phyloP scores from a whole-genome alignment of 2,113 vertebrate genomes.

The Melanerpes formicivorus region DNA sequence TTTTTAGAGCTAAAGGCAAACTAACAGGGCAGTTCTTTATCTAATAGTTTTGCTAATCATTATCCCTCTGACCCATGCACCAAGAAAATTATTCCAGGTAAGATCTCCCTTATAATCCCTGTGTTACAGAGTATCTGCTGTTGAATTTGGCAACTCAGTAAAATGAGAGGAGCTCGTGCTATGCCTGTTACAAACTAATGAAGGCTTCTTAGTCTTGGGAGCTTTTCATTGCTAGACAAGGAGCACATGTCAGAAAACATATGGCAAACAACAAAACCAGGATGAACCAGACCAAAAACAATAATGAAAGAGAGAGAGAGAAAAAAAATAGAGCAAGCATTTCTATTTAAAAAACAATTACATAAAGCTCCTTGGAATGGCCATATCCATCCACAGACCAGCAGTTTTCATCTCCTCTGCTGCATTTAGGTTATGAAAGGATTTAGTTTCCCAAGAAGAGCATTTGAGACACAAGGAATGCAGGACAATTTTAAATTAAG shows the following conservation, averaged over 20 bases:
- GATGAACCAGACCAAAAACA: background rate
- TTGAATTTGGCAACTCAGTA: background rate
- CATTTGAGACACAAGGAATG: slow-evolving; percentile 23
- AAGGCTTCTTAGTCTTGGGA: background rate
- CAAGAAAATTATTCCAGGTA: slow-evolving; percentile 34
- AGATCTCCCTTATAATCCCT: slow-evolving; percentile 21
- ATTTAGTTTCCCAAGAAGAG: slow-evolving; percentile 55
- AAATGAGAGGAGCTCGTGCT: background rate
- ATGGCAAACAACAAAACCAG: slow-evolving; percentile 31
- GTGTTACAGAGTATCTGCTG: background rate
- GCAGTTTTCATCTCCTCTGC: background rate
- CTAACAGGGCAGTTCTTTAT: background rate
- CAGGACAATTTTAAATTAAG: slow-evolving; percentile 53
- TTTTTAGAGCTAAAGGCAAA: background rate
- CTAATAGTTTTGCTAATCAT: slow-evolving; percentile 22
- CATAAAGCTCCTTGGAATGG: slow-evolving; percentile 48
- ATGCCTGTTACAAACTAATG: background rate
- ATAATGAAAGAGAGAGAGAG: background rate
- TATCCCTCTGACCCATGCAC: background rate
- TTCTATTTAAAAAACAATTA: slow-evolving; percentile 66
- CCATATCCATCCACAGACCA: background rate
- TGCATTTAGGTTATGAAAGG: slow-evolving; percentile 52
- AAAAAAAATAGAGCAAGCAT: background rate
- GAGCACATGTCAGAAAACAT: slow-evolving; percentile 38
- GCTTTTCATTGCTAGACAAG: slow-evolving; percentile 25